Base-by-base conservation (phyloP, 1,140 invertebrate genomes). In the Tetramorium alpestre region DNA sequence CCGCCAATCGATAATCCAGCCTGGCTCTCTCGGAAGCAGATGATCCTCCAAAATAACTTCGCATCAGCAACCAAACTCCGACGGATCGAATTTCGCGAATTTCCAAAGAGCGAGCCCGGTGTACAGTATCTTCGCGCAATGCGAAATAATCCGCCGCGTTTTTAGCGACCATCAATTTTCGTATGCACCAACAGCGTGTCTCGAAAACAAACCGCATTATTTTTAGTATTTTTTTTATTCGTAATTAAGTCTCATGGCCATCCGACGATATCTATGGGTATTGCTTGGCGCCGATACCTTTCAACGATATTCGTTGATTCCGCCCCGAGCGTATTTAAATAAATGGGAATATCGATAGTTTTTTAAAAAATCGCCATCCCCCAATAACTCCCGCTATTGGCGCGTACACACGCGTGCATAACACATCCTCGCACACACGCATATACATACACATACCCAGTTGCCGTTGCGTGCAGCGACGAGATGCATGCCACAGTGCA, bases 311-410 rank as follows among this genome's bases (percentile, higher is more conserved):
- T 81, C n/a, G 28, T 56, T 49, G 38, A 70, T 56, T 22, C 16
- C 8, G 65, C 28, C 7, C 60, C 18, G 76, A 51, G 58, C 44
- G 22, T 56, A 41, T 69, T 56, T 41, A 58, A 70, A 70, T 51
- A 70, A 81, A 81, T 56, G n/a, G 65, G 54, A 70, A 60, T 58
- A 73, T 65, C 38, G 67, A 33, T 67, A 72, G 38, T 78, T 73
- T 72, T 73, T 73, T 18, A 22, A 72, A 80, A 69, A 80, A 82
- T 82, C 67, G 69, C 41, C 62, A 51, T 38, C 7, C 28, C 62
- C 67, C 69, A 82, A 72, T 54, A 73, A 73, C 38, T 60, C 18
- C 28, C 54, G 54, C 69, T 58, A 47, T 47, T 60, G 28, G 67
- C 47, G 22, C 62, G 62, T 38, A 38, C 16, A 41, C 22, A 51